Conservation (phyloP, 2,113 vertebrate species). For the Pedionomus torquatus region DNA sequence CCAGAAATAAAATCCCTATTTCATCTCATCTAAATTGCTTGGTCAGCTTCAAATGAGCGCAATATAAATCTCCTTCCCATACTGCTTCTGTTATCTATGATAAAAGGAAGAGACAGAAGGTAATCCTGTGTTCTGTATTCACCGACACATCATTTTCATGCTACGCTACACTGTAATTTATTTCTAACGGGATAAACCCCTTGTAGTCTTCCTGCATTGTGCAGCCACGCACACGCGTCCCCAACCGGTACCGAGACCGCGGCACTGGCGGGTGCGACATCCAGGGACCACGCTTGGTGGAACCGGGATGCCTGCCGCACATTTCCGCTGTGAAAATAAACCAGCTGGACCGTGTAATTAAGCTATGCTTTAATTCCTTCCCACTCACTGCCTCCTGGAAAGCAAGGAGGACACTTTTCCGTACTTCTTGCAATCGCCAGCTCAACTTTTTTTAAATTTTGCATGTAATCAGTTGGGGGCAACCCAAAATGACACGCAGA, state of each 20-base stretch:
- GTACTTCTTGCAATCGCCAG: conserved; percentile 11
- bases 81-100: conserved; percentile 64
- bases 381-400: conserved; percentile 1
- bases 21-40: conserved; percentile 75
- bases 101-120: conserved; percentile 69
- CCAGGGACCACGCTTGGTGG: background rate
- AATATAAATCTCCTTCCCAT: conserved; percentile 74
- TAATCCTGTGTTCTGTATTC: conserved; percentile 63
- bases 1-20: conserved; percentile 74
- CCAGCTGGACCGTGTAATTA: conserved; percentile 20
- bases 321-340: conserved; percentile 58
- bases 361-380: conserved; percentile 26
- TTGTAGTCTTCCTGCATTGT: conserved; percentile 22
- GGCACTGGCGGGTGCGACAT: conserved; percentile 20
- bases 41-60: conserved; percentile 73
- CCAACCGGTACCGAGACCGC: background rate
- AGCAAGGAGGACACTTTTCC: background rate
- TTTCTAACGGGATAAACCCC: conserved; percentile 69
- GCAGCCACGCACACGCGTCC: background rate
- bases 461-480: background rate
- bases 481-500: background rate
- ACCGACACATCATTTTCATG: conserved; percentile 66
- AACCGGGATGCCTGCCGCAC: conserved; percentile 16
- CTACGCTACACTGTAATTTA: conserved; percentile 69
- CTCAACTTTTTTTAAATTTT: conserved; percentile 11